These are phyloP conservation scores for Menura novaehollandiae DNA, from an alignment of 2,113 vertebrate genomes.

Conservation along the genomic window DNA sequence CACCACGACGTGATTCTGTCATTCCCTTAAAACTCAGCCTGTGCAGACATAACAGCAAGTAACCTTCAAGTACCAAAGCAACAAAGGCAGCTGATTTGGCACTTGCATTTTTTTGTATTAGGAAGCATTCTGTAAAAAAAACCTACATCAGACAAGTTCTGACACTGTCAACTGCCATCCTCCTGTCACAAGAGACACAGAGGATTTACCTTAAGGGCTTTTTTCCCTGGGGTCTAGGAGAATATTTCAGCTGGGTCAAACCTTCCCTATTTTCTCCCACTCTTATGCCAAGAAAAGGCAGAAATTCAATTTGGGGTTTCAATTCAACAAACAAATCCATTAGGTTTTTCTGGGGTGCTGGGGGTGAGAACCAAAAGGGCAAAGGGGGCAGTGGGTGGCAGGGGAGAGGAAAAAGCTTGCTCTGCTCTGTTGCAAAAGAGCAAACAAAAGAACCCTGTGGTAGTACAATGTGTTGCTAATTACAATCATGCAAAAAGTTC, in stretches of 20 bases:
- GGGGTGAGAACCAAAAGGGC: background rate
- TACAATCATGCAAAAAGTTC: conserved; percentile 31
- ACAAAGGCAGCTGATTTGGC: background rate
- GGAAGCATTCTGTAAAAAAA: background rate
- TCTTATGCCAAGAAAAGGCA: background rate
- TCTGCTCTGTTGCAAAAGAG: conserved; percentile 26
- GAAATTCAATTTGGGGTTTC: background rate
- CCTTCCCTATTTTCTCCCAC: background rate
- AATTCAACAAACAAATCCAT: background rate
- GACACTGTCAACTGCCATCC: background rate
- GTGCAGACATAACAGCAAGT: background rate
- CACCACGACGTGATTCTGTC: background rate
- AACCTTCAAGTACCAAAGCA: background rate
- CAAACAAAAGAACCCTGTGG: conserved; percentile 49
- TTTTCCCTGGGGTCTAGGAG: background rate
- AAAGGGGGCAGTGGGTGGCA: conserved; percentile 9
- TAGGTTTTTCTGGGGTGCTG: background rate
- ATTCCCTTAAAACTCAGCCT: background rate
- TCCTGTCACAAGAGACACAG: background rate
- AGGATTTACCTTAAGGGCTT: background rate
- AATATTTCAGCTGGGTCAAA: background rate
- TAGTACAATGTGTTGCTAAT: conserved; percentile 63
- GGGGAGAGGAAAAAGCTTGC: background rate
- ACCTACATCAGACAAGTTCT: background rate
- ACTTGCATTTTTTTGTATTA: background rate